Percentiles rank a stretch among this genome's conserved stretches.
Evolutionary conservation across 2,888 invertebrate genomes (phyloP).

Genomic region (Nephrocerus scutellatus): DNA sequence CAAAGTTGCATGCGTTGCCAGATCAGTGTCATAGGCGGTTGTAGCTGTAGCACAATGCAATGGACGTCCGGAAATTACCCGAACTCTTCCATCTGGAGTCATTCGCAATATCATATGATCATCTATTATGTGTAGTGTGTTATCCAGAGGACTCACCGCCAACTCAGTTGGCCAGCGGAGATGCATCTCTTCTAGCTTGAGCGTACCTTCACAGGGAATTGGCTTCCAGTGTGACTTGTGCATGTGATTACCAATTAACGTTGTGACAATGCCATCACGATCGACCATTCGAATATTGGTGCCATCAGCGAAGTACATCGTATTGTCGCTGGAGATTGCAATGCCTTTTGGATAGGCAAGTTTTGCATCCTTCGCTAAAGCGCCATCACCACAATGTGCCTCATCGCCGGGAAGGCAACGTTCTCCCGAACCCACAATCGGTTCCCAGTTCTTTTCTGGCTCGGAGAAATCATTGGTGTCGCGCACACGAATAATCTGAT

Average conservation of each 20-base stretch:
- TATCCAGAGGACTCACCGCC: conserved; percentile 89
- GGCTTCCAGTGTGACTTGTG: conserved; percentile 91
- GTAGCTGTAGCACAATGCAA: conserved; percentile 83
- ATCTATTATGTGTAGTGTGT: conserved; percentile 91
- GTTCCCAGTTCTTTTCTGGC: conserved; percentile 90
- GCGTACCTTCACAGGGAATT: conserved; percentile 82
- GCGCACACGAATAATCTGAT: conserved; percentile 83
- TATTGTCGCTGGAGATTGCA: conserved; percentile 85
- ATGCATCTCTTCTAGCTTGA: conserved; percentile 88
- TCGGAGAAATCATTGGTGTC: conserved; percentile 75
- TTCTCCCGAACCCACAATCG: conserved; percentile 90
- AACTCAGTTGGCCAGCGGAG: conserved; percentile 94
- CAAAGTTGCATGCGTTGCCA: conserved; percentile 84
- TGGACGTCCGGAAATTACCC: conserved; percentile 89
- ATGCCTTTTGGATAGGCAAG: conserved; percentile 95
- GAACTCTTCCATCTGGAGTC: conserved; percentile 83
- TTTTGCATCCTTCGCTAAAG: conserved; percentile 84
- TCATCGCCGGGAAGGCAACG: conserved; percentile 89
- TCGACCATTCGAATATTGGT: conserved; percentile 92
- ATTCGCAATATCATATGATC: conserved; percentile 91
- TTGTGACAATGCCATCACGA: conserved; percentile 84
- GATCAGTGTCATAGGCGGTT: conserved; percentile 71
- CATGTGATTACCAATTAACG: conserved; percentile 87
- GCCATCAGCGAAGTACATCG: conserved; percentile 91
- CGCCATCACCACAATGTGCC: conserved; percentile 94